A percentile compares a stretch with the other conserved stretches of the same genome.
phyloP scores from a whole-genome alignment of 2,888 invertebrate genomes.

The Amiota communis region DNA sequence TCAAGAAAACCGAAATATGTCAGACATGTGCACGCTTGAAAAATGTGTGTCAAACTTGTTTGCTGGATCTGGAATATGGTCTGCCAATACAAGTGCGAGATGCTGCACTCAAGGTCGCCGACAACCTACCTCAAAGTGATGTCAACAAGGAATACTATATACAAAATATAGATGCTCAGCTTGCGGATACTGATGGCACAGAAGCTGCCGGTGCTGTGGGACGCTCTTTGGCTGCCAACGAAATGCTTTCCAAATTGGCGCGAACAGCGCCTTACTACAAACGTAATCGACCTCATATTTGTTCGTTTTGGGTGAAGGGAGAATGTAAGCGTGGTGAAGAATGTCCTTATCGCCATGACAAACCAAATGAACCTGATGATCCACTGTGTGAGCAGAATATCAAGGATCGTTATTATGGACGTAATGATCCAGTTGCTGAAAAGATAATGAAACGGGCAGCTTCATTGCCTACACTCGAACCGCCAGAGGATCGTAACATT shows the following conservation, averaged over 20 bases:
- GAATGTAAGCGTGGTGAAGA: constrained; percentile 95
- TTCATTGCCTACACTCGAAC: constrained; percentile 94
- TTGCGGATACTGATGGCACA: constrained; percentile 74
- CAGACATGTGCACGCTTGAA: constrained; percentile 93
- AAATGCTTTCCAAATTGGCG: constrained; percentile 87
- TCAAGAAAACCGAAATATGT: constrained; percentile 95
- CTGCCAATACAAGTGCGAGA: constrained; percentile 88
- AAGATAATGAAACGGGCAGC: constrained; percentile 90
- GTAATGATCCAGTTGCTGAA: constrained; percentile 94
- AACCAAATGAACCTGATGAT: constrained; percentile 95
- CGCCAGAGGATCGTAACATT: constrained; percentile 96
- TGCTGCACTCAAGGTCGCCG: constrained; percentile 87
- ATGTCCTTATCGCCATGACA: constrained; percentile 94
- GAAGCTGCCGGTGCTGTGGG: constrained; percentile 78
- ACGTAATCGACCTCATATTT: constrained; percentile 92
- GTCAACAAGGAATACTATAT: constrained; percentile 94
- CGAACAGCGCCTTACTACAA: constrained; percentile 94
- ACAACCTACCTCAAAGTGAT: constrained; percentile 90
- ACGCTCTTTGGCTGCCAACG: constrained; percentile 82
- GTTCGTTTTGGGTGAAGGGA: constrained; percentile 96
- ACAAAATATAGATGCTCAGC: constrained; percentile 88
- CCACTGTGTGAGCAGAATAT: constrained; percentile 94
- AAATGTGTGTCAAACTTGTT: constrained; percentile 94
- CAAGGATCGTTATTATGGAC: constrained; percentile 90
- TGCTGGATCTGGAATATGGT: constrained; percentile 92